These are phyloP conservation scores for Mastomys coucha DNA, from an alignment of 2,113 vertebrate species.

Conservation along the genomic window DNA sequence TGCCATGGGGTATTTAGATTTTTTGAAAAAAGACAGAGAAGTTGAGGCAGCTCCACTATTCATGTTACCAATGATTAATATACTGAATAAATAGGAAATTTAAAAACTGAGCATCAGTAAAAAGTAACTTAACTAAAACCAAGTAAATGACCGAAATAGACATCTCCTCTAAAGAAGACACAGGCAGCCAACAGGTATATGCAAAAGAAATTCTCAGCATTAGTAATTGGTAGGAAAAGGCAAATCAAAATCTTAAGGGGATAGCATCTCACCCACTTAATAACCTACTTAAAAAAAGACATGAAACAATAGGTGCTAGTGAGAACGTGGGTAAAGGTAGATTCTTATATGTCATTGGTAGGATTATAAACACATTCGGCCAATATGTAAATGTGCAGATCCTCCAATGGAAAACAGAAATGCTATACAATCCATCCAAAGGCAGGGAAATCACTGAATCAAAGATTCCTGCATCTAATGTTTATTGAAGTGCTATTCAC, in stretches of 20 bases:
- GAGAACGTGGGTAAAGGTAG: background rate
- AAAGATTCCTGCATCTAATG: background rate
- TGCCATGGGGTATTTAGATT: background rate
- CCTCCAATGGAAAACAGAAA: background rate
- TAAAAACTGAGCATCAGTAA: background rate
- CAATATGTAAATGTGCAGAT: background rate
- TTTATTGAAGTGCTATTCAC: background rate
- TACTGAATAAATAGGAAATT: background rate
- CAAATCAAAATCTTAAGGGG: background rate
- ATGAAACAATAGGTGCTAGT: background rate
- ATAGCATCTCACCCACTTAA: background rate
- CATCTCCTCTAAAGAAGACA: background rate
- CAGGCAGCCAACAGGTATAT: background rate
- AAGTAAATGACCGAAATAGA: background rate
- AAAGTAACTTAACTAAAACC: background rate
- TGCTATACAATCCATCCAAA: background rate
- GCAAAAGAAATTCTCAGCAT: background rate
- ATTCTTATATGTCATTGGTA: background rate
- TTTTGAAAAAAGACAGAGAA: background rate
- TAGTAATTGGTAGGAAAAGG: background rate
- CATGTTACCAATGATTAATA: background rate
- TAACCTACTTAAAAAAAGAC: background rate
- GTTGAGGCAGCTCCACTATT: background rate
- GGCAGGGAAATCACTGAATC: background rate
- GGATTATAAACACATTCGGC: background rate